phyloP scores from a whole-genome alignment of 1,140 invertebrate genomes.

The Solenopsis invicta region DNA sequence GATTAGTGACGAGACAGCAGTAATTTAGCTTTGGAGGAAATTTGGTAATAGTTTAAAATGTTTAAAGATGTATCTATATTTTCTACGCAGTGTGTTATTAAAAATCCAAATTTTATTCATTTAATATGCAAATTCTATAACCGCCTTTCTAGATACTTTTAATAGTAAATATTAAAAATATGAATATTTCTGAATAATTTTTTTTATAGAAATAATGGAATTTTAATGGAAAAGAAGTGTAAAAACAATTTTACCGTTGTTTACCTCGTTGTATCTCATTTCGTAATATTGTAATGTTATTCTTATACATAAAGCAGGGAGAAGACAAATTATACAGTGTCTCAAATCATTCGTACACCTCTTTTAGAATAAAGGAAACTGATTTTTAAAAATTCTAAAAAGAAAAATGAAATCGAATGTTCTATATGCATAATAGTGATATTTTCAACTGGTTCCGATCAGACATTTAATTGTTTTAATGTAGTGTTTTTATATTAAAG shows the following conservation, averaged over 20 bases:
- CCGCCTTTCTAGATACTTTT: neutral
- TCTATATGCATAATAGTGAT: too few species aligned
- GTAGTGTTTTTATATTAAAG: too few species aligned
- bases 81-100: neutral
- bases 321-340: too few species aligned
- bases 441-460: too few species aligned
- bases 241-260: neutral
- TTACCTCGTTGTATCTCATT: neutral
- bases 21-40: neutral
- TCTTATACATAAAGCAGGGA: too few species aligned
- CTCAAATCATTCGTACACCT: too few species aligned
- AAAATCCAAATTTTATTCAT: neutral
- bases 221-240: neutral
- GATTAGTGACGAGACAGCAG: neutral
- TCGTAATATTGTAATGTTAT: neutral
- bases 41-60: neutral
- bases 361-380: too few species aligned
- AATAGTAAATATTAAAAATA: neutral
- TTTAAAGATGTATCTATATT: neutral
- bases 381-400: too few species aligned
- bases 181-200: neutral
- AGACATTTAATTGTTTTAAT: too few species aligned
- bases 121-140: neutral
- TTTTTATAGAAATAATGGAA: neutral
- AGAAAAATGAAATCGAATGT: too few species aligned